phyloP scores from a whole-genome alignment of 2,888 invertebrate genomes.

The Vesta saturnalis region DNA sequence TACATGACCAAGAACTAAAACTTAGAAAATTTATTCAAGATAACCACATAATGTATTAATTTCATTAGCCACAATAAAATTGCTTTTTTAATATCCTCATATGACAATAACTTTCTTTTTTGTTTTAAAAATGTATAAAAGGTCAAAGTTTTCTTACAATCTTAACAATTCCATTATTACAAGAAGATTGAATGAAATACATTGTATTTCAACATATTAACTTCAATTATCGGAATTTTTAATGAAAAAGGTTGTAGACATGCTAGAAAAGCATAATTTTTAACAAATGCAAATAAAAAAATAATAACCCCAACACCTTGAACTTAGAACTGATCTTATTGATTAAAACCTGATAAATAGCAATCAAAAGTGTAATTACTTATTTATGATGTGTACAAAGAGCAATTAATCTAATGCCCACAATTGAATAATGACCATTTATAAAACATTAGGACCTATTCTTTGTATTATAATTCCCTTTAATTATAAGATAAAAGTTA shows the following conservation, averaged over 20 bases:
- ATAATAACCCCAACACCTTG: conserved; percentile 2
- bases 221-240: no score
- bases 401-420: neutral
- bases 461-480: neutral
- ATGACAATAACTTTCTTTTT: no score
- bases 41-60: no score
- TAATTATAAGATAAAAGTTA: conserved; percentile 8
- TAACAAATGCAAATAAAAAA: neutral
- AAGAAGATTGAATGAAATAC: no score
- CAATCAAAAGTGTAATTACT: neutral
- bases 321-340: neutral
- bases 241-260: neutral
- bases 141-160: no score
- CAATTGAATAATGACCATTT: neutral
- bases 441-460: neutral
- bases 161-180: no score
- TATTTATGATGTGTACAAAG: neutral
- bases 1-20: no score
- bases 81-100: no score
- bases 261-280: neutral
- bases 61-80: no score
- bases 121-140: no score
- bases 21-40: no score
- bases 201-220: no score
- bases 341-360: neutral